Evolutionary conservation across 2,888 invertebrate species (phyloP), one percentile per base, ranked within the genome.

Genomic region (Merodon equestris): DNA sequence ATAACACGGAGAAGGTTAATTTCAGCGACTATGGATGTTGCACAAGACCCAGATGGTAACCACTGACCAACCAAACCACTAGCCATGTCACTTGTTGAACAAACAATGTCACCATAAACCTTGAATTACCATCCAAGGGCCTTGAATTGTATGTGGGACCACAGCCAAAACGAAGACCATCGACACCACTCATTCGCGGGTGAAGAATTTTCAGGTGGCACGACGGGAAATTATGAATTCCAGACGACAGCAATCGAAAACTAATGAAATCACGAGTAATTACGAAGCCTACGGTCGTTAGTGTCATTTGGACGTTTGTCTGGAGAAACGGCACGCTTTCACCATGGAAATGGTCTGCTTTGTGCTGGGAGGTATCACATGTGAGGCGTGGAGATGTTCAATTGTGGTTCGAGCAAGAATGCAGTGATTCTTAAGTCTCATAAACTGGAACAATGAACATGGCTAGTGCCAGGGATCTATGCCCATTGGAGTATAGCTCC

Each of bases 1-100:
- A 57, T 45, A 73, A 67, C 58, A 10, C 17, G 53, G 63, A 63
- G 27, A 27, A 27, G 73, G 67, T 73, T 67, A 73, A 77, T 77
- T 77, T n/a, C n/a, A n/a, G n/a, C n/a, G n/a, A n/a, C n/a, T n/a
- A n/a, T n/a, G n/a, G 67, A 57, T 60, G 60, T 50, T 45, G 44
- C 7, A 27, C 27, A 27, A 27, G 27, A 27, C 27, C 7, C 27
- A 4, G 27, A 2, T 4, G 27, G 27, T n/a, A n/a, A n/a, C 27
- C 27, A 7, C 2, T 7, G 3, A 27, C 27, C 27, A 7, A 27
- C 27, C 27, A 27, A 66, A 57, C 73, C 73, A 77, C 61, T 51
- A 18, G 57, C 61, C 77, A 77, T 68, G 67, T 77, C 67, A 63
- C 61, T 17, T 34, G 27, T 27, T 15, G 47, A 40, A 34, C 17